Evolutionary conservation across 2,888 invertebrate genomes (phyloP), one percentile per base, ranked within the genome.

Genomic region (Folsomia candida): DNA sequence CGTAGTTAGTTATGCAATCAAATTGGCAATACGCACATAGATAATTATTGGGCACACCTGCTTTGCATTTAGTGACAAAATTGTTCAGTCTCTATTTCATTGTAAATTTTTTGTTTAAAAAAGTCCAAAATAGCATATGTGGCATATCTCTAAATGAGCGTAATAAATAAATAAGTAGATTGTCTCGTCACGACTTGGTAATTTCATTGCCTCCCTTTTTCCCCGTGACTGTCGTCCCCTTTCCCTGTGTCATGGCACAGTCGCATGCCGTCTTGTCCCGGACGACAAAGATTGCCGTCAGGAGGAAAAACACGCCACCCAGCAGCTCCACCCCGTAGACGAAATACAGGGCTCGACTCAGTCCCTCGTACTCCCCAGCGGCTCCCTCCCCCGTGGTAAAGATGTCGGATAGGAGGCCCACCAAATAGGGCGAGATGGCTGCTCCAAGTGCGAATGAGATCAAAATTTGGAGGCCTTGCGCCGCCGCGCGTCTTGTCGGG

Each of bases 391-490:
- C 47, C 47, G 47, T 47, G 9, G 47, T 47, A 47, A 47, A 11
- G 18, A 47, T 47, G 18, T 47, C 47, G 18, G 47, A 47, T 18
- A 47, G 47, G 9, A 47, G 18, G 18, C 99, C 99, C 79, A 99
- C 90, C 78, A 99, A 87, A 83, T 96, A 99, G 0, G 99, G 99
- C 85, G 97, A 97, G 57, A 95, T 93, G 66, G 99, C 99, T 85
- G 99, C 99, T n/a, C 99, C 99, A 66, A 99, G 86, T 76, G 94
- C 91, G 85, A 99, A 99, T 0, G 97, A 96, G 80, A 97, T 87
- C 61, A 99, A 87, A 81, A 99, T 96, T 86, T 99, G 98, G 82
- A 97, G 91, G 66, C 98, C 97, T 85, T 95, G 96, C 3, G 99
- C 99, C 9, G 96, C 93, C 2, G 97, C 94, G 80, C 99, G 87